Percentiles rank a stretch among this genome's conserved stretches.
Evolutionary conservation across 2,797 vertebrate genomes (phyloP).

Genomic region (Sphaeramia orbicularis): DNA sequence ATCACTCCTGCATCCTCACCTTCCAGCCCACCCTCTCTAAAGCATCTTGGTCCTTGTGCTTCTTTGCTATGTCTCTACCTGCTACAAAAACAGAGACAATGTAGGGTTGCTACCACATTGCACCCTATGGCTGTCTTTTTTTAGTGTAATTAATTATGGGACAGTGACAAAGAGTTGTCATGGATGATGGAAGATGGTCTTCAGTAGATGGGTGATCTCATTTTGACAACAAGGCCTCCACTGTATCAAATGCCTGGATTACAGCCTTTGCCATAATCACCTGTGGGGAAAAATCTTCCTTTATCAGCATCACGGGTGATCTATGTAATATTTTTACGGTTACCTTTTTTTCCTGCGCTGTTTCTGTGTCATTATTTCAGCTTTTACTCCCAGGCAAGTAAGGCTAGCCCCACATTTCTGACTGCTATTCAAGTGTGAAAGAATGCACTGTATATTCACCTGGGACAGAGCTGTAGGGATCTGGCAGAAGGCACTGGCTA

Average conservation of each 20-base stretch:
- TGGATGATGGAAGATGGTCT: slow-evolving; percentile 11
- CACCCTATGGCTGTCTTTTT: slow-evolving; percentile 33
- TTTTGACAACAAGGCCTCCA: slow-evolving; percentile 36
- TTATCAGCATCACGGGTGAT: slow-evolving; percentile 25
- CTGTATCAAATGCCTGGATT: slow-evolving; percentile 20
- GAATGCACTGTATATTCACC: slow-evolving; percentile 19
- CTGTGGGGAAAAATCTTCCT: slow-evolving; percentile 31
- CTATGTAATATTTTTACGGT: slow-evolving; percentile 10
- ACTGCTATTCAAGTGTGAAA: slow-evolving; percentile 22
- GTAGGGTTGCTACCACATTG: slow-evolving; percentile 35
- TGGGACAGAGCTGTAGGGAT: slow-evolving; percentile 23
- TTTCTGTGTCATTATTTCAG: slow-evolving; percentile 27
- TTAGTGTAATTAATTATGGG: slow-evolving; percentile 29
- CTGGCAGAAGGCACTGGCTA: slow-evolving; percentile 8
- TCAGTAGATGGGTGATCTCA: slow-evolving; percentile 22
- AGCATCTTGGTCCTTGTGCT: slow-evolving; percentile 60
- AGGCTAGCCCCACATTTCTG: slow-evolving; percentile 9
- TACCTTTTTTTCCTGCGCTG: not conserved
- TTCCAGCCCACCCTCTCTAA: slow-evolving; percentile 60
- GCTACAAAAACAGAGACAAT: slow-evolving; percentile 57
- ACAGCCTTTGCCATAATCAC: slow-evolving; percentile 38
- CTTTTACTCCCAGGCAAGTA: slow-evolving; percentile 4
- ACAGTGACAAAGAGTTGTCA: slow-evolving; percentile 22
- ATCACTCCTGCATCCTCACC: slow-evolving; percentile 67
- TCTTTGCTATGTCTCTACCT: slow-evolving; percentile 59